phyloP scores from a whole-genome alignment of 2,113 vertebrate species.

The Tympanuchus pallidicinctus region DNA sequence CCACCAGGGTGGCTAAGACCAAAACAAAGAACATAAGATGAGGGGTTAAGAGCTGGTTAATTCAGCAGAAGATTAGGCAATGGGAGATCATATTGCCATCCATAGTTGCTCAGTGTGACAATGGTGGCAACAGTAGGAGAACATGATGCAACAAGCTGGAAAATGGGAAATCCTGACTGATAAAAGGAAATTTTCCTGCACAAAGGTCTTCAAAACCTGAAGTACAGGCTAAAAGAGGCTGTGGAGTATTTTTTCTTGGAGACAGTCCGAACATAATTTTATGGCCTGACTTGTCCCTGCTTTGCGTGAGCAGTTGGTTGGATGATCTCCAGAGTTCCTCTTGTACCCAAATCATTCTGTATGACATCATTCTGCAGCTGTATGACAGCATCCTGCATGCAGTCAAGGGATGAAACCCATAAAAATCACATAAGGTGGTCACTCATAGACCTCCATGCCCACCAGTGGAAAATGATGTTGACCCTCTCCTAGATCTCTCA shows the following conservation, averaged over 20 bases:
- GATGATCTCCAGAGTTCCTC: not conserved
- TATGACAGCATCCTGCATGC: not conserved
- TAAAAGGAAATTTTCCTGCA: not conserved
- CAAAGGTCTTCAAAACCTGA: not conserved
- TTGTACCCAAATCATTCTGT: not conserved
- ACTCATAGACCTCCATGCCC: not conserved
- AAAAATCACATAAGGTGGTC: not conserved
- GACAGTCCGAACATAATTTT: not conserved
- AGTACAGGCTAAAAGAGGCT: not conserved
- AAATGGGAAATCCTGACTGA: not conserved
- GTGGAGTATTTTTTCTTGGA: not conserved
- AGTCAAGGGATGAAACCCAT: not conserved
- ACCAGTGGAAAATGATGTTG: not conserved
- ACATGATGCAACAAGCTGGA: not conserved
- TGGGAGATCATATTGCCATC: not conserved
- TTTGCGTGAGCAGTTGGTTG: not conserved
- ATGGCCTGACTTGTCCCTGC: not conserved
- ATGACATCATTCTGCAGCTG: not conserved
- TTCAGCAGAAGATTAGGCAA: not conserved
- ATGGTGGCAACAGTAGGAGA: fast-evolving
- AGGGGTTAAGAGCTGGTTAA: not conserved
- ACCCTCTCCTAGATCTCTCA: not conserved
- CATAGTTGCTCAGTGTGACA: not conserved
- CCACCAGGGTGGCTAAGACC: too few species aligned
- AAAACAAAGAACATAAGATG: not conserved